These are phyloP conservation scores for Pogonus chalceus DNA, from an alignment of 1,140 invertebrate species.

Conservation along the genomic window DNA sequence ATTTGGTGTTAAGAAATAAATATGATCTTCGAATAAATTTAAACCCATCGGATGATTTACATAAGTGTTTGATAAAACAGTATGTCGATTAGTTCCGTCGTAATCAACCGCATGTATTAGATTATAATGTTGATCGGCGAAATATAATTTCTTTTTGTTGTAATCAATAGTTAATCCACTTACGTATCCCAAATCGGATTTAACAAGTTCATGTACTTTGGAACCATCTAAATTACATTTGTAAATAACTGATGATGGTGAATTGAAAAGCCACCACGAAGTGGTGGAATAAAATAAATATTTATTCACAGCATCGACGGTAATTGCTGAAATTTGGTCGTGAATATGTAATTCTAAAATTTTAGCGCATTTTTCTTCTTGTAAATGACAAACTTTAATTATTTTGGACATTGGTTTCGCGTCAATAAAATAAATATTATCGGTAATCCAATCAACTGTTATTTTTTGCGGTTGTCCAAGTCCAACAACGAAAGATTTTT, in stretches of 20 bases:
- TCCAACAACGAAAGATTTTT: constrained; percentile 12
- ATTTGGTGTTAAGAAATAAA: constrained; percentile 43
- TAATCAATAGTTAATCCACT: constrained; percentile 56
- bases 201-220: constrained; percentile 32
- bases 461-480: constrained; percentile 56
- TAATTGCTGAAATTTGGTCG: constrained; percentile 38
- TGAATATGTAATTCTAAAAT: constrained; percentile 53
- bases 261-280: constrained; percentile 31
- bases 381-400: constrained; percentile 47
- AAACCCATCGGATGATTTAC: constrained; percentile 38
- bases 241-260: constrained; percentile 43
- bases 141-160: constrained; percentile 55
- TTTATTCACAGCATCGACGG: constrained; percentile 40
- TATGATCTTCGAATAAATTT: constrained; percentile 48
- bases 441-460: constrained; percentile 66
- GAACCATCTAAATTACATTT: constrained; percentile 54
- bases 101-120: constrained; percentile 54
- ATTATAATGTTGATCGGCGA: constrained; percentile 49
- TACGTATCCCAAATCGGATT: constrained; percentile 41
- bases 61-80: constrained; percentile 37
- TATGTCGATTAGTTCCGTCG: constrained; percentile 44
- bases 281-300: constrained; percentile 47
- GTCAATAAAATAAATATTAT: constrained; percentile 68
- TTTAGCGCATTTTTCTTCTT: constrained; percentile 43
- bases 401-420: constrained; percentile 34